Evolutionary conservation across 2,113 vertebrate species (phyloP).

Genomic region (Percopsis transmontana): DNA sequence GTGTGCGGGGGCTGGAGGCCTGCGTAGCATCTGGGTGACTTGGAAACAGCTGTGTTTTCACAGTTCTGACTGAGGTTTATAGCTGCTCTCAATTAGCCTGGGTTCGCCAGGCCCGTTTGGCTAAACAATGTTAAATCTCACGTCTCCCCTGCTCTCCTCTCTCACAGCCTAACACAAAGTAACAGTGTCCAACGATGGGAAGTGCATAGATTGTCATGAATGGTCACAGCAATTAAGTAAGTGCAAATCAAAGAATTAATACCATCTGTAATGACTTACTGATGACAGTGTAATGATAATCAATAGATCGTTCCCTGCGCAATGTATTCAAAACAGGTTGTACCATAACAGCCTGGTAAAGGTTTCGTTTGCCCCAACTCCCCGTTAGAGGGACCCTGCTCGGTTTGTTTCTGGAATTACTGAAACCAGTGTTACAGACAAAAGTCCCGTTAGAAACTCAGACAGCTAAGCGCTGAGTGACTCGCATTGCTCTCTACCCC

Average conservation of each 20-base stretch:
- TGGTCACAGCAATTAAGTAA: too few relatives aligned
- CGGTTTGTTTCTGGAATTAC: too few relatives aligned
- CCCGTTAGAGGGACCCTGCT: too few relatives aligned
- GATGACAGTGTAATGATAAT: neutral
- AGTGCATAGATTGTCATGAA: conserved; percentile 13
- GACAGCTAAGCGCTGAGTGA: too few relatives aligned
- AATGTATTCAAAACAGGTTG: neutral
- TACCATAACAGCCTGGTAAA: conserved; percentile 1
- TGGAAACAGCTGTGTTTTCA: conserved; percentile 76
- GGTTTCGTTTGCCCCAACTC: neutral
- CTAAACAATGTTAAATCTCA: conserved; percentile 65
- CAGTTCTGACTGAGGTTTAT: conserved; percentile 69
- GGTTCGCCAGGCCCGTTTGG: conserved; percentile 53
- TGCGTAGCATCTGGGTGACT: conserved; percentile 72
- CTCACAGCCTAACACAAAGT: conserved; percentile 32
- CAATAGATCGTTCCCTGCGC: too few relatives aligned
- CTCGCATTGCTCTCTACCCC: too few relatives aligned
- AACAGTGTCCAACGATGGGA: conserved; percentile 15
- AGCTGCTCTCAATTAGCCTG: conserved; percentile 50
- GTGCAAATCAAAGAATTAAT: neutral
- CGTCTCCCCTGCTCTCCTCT: conserved; percentile 19
- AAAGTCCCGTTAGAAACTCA: too few relatives aligned
- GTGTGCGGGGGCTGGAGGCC: conserved; percentile 48
- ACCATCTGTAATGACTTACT: neutral
- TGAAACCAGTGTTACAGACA: too few relatives aligned